A percentile compares a stretch with the other conserved stretches of the same genome.
Conservation (phyloP, 2,888 invertebrate genomes). For the Drosophila suboccidentalis region DNA sequence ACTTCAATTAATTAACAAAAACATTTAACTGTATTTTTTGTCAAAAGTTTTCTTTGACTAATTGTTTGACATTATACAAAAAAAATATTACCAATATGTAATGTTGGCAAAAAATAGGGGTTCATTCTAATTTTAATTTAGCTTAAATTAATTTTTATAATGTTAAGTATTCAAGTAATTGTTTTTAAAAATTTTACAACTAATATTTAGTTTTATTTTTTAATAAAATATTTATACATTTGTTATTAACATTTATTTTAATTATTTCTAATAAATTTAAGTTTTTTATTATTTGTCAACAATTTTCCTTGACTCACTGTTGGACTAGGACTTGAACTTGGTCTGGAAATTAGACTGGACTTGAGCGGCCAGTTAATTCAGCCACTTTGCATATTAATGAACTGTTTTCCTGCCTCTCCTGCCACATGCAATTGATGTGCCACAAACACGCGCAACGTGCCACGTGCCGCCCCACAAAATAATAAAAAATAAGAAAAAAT, state of each 20-base stretch:
- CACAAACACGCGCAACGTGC: slow-evolving; percentile 59
- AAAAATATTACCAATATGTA: too few relatives aligned
- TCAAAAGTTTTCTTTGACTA: too few relatives aligned
- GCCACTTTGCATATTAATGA: slow-evolving; percentile 79
- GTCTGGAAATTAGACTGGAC: neutral
- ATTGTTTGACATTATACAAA: too few relatives aligned
- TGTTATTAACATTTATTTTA: too few relatives aligned
- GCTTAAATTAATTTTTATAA: neutral
- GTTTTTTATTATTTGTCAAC: neutral
- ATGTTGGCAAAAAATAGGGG: too few relatives aligned
- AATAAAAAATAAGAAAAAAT: neutral
- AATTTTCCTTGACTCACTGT: neutral
- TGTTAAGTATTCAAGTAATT: neutral
- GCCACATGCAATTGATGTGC: slow-evolving; percentile 58
- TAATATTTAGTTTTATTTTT: too few relatives aligned
- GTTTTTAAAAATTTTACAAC: too few relatives aligned
- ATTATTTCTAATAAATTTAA: too few relatives aligned
- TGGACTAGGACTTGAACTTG: neutral
- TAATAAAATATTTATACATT: too few relatives aligned
- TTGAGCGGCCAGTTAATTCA: neutral
- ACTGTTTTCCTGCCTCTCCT: slow-evolving; percentile 26
- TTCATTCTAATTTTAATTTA: neutral
- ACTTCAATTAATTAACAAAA: too few relatives aligned
- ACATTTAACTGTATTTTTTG: too few relatives aligned
- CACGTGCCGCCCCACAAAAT: slow-evolving; percentile 16